Conservation (phyloP, 2,797 vertebrate species). For the Chromobotia macracanthus region DNA sequence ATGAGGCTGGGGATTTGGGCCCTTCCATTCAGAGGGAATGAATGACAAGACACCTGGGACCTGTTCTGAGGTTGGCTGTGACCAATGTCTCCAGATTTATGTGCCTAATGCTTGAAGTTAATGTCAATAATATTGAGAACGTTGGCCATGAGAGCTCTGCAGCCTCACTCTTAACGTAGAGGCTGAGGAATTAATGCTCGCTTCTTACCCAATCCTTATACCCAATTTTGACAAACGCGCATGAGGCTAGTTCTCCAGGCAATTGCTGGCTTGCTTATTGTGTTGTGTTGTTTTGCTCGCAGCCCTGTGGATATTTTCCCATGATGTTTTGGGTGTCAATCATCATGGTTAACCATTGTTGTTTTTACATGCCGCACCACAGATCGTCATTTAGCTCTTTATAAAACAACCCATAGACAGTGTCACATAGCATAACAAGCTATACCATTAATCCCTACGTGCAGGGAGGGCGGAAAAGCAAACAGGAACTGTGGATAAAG, state of each 20-base stretch:
- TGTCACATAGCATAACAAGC: conserved; percentile 58
- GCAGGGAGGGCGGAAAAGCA: conserved; percentile 7
- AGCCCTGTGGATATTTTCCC: conserved; percentile 19
- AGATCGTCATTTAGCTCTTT: conserved; percentile 61
- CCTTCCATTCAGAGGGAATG: conserved; percentile 72
- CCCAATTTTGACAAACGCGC: conserved; percentile 2
- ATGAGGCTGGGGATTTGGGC: conserved; percentile 80
- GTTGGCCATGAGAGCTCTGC: conserved; percentile 39
- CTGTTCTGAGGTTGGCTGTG: conserved; percentile 55
- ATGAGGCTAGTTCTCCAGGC: conserved; percentile 13
- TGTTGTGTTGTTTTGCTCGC: conserved; percentile 23
- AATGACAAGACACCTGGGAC: conserved; percentile 59
- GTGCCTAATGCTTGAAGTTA: conserved; percentile 53
- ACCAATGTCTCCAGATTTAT: conserved; percentile 56
- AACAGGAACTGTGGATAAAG: conserved; percentile 41
- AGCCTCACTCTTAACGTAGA: background rate
- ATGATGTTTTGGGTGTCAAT: conserved; percentile 57
- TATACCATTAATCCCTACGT: conserved; percentile 53
- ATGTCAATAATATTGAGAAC: conserved; percentile 54
- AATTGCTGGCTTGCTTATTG: background rate
- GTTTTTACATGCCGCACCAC: conserved; percentile 57
- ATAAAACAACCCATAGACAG: conserved; percentile 58
- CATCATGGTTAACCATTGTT: conserved; percentile 58
- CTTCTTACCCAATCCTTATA: conserved; percentile 14
- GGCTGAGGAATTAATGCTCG: conserved; percentile 14